Conservation (phyloP, 2,797 vertebrate species). For the Spinus olivaceus region DNA sequence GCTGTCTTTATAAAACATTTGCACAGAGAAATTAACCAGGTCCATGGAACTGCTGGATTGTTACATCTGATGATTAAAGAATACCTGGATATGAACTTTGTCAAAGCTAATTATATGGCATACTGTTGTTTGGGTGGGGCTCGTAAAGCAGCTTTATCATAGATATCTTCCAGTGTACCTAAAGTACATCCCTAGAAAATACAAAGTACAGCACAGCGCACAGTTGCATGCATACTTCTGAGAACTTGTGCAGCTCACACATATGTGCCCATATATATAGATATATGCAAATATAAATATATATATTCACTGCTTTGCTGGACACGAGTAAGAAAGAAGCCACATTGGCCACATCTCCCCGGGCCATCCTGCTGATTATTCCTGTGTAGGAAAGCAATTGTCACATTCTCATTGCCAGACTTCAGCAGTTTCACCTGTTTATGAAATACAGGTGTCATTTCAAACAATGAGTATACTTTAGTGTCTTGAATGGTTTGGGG, state of each 20-base stretch:
- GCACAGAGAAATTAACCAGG: background rate
- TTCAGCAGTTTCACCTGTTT: background rate
- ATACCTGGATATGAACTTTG: background rate
- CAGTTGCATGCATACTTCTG: background rate
- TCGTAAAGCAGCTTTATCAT: background rate
- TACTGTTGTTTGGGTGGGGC: background rate
- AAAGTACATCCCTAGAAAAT: background rate
- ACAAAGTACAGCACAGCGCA: background rate
- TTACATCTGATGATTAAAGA: background rate
- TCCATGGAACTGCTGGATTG: background rate
- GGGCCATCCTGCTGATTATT: background rate
- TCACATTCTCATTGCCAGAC: background rate
- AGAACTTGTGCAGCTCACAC: background rate
- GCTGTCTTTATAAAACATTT: background rate
- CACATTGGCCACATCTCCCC: background rate
- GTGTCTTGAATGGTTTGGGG: background rate
- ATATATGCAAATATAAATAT: background rate
- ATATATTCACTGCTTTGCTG: background rate
- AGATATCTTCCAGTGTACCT: background rate
- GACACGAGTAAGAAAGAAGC: background rate
- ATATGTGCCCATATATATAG: background rate
- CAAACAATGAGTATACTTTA: fast-evolving
- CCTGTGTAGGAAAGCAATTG: background rate
- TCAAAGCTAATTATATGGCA: background rate
- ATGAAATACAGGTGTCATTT: background rate